Base-by-base conservation (phyloP, 2,113 vertebrate species). In the Cathartes aura region DNA sequence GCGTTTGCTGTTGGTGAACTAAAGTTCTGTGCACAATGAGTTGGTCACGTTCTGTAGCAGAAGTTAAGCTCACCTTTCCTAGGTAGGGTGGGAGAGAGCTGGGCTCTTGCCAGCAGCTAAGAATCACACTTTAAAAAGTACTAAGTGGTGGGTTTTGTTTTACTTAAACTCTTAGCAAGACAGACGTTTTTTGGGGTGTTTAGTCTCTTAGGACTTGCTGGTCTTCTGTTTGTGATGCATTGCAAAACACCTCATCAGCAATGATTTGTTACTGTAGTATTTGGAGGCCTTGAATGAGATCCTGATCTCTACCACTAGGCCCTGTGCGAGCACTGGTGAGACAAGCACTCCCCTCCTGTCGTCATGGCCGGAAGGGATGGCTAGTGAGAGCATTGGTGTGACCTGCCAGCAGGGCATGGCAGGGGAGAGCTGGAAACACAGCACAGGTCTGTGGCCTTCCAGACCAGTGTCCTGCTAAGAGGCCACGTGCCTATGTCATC, bases 341-440 rank as follows among this genome's bases (percentile, higher is more conserved):
- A 5, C 0, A 8, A 26, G 58, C 1, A 1, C 5, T 60, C 11
- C 10, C 14, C 42, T 82, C 18, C 27, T 38, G 5, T 55, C 53
- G 7, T 26, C 15, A 1, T 6, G 23, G 42, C 13, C 0, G 3
- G 42, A 24, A 13, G 0, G 3, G 27, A 9, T 0, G 6, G 36
- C 18, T 29, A 19, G 26, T 12, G 74, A 16, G 23, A 36, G 26
- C 1, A 2, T 7, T 42, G 48, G 19, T 2, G 2, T 32, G 48
- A 36, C 42, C 63, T 66, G 59, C 29, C 52, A 1, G 1, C 0
- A 1, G 6, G n/a, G 29, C 12, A 19, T 2, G 12, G 55, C 29
- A 12, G 17, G 12, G 8, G 12, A 4, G 9, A 36, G 52, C 67
- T 62, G 79, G 47, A 42, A 80, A 16, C 1, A 0, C 32, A 4